Conservation (phyloP, 2,888 invertebrate species). For the Nezara viridula region DNA sequence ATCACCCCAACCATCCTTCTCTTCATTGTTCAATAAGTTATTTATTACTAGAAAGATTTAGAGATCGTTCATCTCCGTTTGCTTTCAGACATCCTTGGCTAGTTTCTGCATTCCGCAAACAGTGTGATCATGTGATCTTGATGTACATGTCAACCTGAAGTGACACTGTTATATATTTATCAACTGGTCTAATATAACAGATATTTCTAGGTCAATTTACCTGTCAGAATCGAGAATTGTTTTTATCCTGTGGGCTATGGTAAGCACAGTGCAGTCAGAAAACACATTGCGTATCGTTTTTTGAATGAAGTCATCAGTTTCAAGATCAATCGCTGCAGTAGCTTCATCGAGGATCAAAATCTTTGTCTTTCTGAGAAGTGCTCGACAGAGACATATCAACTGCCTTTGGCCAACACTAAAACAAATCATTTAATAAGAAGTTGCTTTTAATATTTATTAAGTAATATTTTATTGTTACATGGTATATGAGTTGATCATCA, state of each 20-base stretch:
- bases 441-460: not conserved
- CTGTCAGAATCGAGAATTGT: slow-evolving; percentile 91
- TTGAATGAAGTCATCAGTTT: slow-evolving; percentile 91
- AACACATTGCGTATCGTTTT: slow-evolving; percentile 91
- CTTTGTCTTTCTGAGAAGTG: slow-evolving; percentile 88
- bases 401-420: slow-evolving; percentile 91
- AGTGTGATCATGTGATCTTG: too few relatives aligned
- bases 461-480: too few relatives aligned
- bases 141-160: too few relatives aligned
- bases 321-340: slow-evolving; percentile 91
- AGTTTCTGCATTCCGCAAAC: too few relatives aligned
- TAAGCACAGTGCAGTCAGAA: slow-evolving; percentile 87
- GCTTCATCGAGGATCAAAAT: slow-evolving; percentile 89
- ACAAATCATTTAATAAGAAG: not conserved
- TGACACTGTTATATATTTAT: too few relatives aligned
- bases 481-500: too few relatives aligned
- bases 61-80: too few relatives aligned
- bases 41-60: too few relatives aligned
- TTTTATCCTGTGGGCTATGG: slow-evolving; percentile 94
- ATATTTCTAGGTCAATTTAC: slow-evolving; percentile 67
- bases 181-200: too few relatives aligned
- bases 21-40: too few relatives aligned
- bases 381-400: slow-evolving; percentile 87
- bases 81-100: too few relatives aligned
- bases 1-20: too few relatives aligned